Percentiles rank a stretch among this genome's conserved stretches.
Conservation (phyloP, 2,797 vertebrate species). For the Cryptoblepharus egeriae region DNA sequence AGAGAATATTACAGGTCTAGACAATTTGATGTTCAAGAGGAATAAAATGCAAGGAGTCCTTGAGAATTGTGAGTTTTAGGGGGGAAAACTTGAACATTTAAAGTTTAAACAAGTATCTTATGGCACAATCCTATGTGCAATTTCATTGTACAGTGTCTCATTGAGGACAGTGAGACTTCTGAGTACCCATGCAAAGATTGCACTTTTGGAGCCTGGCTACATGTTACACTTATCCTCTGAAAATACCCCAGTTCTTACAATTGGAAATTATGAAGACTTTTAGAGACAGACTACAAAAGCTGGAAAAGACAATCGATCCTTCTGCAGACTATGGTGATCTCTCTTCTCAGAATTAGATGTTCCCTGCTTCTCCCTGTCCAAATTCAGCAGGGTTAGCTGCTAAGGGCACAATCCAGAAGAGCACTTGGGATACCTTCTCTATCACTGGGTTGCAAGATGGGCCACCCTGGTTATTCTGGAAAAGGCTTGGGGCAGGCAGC, state of each 20-base stretch:
- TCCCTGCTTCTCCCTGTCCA: not conserved
- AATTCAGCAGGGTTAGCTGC: not conserved
- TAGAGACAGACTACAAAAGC: not conserved
- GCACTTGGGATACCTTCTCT: no score
- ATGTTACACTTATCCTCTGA: not conserved
- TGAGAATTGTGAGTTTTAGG: not conserved
- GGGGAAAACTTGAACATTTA: not conserved
- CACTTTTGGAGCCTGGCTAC: not conserved
- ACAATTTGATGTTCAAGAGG: not conserved
- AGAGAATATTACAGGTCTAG: conserved; percentile 31
- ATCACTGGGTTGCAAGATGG: no score
- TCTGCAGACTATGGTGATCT: not conserved
- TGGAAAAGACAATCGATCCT: not conserved
- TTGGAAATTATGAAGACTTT: not conserved
- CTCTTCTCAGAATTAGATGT: not conserved
- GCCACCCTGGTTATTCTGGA: no score
- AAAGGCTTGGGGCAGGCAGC: no score
- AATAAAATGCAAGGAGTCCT: not conserved
- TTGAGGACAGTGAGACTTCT: no score
- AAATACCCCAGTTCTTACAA: not conserved
- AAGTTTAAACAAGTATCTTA: not conserved
- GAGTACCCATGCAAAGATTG: no score
- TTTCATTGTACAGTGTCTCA: no score
- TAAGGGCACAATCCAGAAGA: no score
- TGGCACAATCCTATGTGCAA: no score